Evolutionary conservation across 1,140 invertebrate genomes (phyloP), one percentile per base, ranked within the genome.

Genomic region (Mesaphorura yosii): DNA sequence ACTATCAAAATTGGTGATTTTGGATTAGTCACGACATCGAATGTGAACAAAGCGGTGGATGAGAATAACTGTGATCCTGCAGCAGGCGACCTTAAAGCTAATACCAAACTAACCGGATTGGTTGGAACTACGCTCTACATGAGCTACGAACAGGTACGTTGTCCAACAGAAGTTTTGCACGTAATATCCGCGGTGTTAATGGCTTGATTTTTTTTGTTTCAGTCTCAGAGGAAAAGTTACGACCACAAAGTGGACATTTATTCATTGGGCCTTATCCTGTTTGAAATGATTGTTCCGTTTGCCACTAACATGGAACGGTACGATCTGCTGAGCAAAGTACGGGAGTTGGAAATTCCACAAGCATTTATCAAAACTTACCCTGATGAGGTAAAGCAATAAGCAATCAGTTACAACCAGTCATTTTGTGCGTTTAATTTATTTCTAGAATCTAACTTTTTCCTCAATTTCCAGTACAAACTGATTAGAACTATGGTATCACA

Each of bases 171-270:
- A 37, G n/a, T 3, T 40, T 50, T 44, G 20, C 12, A 25, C 1
- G 23, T 15, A 27, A 34, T 41, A 20, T 20, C n/a, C 31, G n/a
- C 31, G 10, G n/a, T 34, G n/a, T 10, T 39, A 49, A 44, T 37
- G 23, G 17, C 31, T 27, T 29, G 27, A 7, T 48, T 39, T 55
- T 60, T 55, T 53, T 40, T 38, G 50, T 65, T 69, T 28, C 65
- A 78, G 76, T 72, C 83, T 14, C 70, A 73, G 12, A 82, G 84
- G 1, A 74, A 79, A 53, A 72, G 76, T 2, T 96, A 97, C 68
- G 84, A 85, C 66, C 86, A 88, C 65, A 97, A 96, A 74, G 90
- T 97, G 28, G 94, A 98, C 67, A 95, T 98, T 52, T 98, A 88
- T 72, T 90, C 92, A 0, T 70, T 97, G 51, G 94, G 93, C 1